Percentiles rank a stretch among this genome's conserved stretches.
These are phyloP conservation scores for Antheraea assamensis DNA, from an alignment of 2,888 invertebrate genomes.

Conservation along the genomic window DNA sequence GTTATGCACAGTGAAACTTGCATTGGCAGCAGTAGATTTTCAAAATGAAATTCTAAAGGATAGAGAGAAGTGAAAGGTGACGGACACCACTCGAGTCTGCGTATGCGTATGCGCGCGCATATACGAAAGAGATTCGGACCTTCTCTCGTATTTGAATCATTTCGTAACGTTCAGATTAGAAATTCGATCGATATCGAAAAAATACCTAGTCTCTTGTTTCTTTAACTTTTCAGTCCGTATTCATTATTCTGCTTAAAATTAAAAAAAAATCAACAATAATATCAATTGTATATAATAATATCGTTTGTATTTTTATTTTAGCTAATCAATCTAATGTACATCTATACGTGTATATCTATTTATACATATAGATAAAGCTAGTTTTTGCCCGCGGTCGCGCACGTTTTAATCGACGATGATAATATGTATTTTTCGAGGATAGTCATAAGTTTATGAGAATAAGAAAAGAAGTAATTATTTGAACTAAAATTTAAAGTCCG, in stretches of 20 bases:
- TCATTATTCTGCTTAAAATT: neutral
- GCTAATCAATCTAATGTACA: neutral
- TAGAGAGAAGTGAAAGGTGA: slow-evolving; percentile 11
- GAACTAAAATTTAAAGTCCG: too few species aligned
- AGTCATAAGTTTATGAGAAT: too few species aligned
- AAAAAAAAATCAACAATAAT: too few species aligned
- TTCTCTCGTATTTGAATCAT: neutral
- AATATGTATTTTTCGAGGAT: too few species aligned
- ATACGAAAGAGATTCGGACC: neutral
- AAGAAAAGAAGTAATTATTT: too few species aligned
- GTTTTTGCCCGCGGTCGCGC: too few species aligned
- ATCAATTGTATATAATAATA: neutral
- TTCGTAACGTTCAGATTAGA: slow-evolving; percentile 4
- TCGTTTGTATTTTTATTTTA: neutral
- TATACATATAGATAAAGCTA: too few species aligned
- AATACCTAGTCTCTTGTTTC: neutral
- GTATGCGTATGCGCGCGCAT: slow-evolving; percentile 11
- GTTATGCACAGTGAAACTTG: neutral
- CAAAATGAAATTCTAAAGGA: slow-evolving; percentile 3
- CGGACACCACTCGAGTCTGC: slow-evolving; percentile 1
- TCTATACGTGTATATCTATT: neutral
- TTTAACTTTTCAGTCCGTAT: neutral
- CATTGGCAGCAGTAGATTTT: neutral
- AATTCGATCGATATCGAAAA: neutral
- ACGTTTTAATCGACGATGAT: too few species aligned